phyloP scores from a whole-genome alignment of 2,113 vertebrate genomes.

The Catagonus wagneri region DNA sequence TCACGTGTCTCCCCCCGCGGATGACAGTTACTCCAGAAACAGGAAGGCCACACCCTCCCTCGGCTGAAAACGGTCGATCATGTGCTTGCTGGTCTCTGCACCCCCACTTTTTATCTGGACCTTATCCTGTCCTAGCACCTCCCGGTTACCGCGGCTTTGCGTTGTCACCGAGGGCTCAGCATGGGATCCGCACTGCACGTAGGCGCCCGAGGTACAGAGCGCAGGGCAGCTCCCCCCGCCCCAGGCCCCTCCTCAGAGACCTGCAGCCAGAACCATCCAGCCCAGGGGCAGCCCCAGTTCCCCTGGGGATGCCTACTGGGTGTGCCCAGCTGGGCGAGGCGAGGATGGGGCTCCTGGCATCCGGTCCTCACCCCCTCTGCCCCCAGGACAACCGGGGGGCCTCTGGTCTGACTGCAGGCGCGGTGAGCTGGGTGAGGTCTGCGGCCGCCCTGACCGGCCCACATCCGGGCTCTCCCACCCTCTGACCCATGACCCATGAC shows the following conservation, averaged over 20 bases:
- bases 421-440: background rate
- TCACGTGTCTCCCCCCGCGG: too few species aligned
- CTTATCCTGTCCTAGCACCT: too few species aligned
- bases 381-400: background rate
- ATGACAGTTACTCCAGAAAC: too few species aligned
- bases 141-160: too few species aligned
- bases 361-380: background rate
- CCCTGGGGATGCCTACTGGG: background rate
- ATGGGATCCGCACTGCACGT: too few species aligned
- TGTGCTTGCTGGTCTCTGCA: too few species aligned
- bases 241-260: too few species aligned
- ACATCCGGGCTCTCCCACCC: too few species aligned
- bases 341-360: background rate
- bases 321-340: background rate
- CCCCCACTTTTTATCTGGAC: too few species aligned
- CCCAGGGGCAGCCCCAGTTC: rapidly evolving
- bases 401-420: background rate
- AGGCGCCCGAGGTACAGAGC: background rate
- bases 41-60: too few species aligned
- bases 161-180: too few species aligned
- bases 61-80: too few species aligned
- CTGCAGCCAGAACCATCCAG: background rate
- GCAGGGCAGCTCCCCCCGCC: background rate
- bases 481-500: background rate
- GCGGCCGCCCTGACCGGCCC: background rate